Evolutionary conservation across 2,113 vertebrate genomes (phyloP).

Genomic region (Nerophis lumbriciformis): DNA sequence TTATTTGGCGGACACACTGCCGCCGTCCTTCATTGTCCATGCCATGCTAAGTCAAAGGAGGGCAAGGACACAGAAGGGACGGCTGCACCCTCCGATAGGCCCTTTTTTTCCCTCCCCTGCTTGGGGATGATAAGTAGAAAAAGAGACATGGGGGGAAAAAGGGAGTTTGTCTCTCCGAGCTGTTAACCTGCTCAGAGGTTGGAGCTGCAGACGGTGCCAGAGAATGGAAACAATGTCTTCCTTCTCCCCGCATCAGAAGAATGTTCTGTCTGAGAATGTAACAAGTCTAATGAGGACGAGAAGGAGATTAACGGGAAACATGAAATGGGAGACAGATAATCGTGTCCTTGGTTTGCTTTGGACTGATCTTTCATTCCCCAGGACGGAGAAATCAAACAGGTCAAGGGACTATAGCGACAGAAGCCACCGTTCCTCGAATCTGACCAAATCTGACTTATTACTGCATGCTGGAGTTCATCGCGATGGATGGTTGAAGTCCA

Average conservation of each 20-base stretch:
- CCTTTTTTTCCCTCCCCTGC: not conserved
- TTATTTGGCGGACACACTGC: slow-evolving; percentile 11
- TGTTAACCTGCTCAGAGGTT: slow-evolving; percentile 28
- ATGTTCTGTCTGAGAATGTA: slow-evolving; percentile 24
- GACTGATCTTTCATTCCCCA: slow-evolving; percentile 14
- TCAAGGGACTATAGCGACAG: slow-evolving; percentile 23
- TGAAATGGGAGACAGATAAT: slow-evolving; percentile 40
- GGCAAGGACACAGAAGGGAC: slow-evolving; percentile 8
- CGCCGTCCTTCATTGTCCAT: slow-evolving; percentile 27
- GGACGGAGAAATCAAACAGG: slow-evolving; percentile 43
- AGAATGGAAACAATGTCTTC: slow-evolving; percentile 30
- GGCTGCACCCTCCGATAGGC: slow-evolving; percentile 3
- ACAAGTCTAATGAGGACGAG: slow-evolving; percentile 25
- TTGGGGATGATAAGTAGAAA: slow-evolving; percentile 9
- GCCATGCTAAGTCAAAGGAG: slow-evolving; percentile 26
- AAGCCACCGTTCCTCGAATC: slow-evolving; percentile 5
- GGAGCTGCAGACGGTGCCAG: slow-evolving; percentile 9
- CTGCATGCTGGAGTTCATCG: too few relatives aligned
- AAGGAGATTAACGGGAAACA: slow-evolving; percentile 36
- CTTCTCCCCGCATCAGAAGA: slow-evolving; percentile 35
- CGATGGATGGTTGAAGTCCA: too few relatives aligned
- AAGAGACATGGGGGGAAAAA: not conserved
- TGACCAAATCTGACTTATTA: too few relatives aligned
- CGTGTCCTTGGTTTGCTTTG: slow-evolving; percentile 42
- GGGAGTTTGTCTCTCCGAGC: slow-evolving; percentile 22